These are phyloP conservation scores for Chelon labrosus DNA, from an alignment of 2,797 vertebrate genomes.

Conservation along the genomic window DNA sequence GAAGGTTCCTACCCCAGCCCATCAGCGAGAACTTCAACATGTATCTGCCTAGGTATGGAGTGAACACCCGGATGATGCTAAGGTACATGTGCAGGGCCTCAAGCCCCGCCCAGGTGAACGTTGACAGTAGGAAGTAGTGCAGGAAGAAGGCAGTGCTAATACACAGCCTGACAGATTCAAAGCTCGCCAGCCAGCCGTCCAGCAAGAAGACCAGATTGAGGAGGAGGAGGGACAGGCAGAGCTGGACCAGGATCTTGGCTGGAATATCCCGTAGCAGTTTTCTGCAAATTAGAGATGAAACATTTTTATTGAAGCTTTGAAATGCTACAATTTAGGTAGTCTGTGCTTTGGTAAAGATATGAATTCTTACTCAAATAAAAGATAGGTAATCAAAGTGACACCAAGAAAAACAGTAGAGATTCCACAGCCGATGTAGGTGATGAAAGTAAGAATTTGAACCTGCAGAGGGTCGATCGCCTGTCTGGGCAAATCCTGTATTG, in stretches of 20 bases:
- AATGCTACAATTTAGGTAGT: background rate
- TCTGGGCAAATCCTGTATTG: slow-evolving; percentile 88
- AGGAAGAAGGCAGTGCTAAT: slow-evolving; percentile 93
- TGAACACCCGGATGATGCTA: slow-evolving; percentile 94
- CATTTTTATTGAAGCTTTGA: too few species aligned
- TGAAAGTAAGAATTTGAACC: slow-evolving; percentile 89
- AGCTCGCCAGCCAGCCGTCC: slow-evolving; percentile 92
- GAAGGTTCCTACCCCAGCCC: slow-evolving; percentile 92
- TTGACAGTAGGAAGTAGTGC: slow-evolving; percentile 96
- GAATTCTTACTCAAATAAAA: slow-evolving; percentile 70
- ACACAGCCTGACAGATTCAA: slow-evolving; percentile 84
- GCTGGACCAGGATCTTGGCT: slow-evolving; percentile 96
- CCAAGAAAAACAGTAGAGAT: slow-evolving; percentile 93
- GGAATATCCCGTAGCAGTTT: slow-evolving; percentile 95
- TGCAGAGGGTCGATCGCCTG: slow-evolving; percentile 73
- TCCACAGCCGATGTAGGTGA: slow-evolving; percentile 95
- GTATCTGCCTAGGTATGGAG: slow-evolving; percentile 93
- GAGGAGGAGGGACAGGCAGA: slow-evolving; percentile 90
- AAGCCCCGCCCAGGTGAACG: slow-evolving; percentile 97
- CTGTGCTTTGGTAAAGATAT: background rate
- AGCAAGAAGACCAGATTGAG: slow-evolving; percentile 93
- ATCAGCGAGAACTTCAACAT: slow-evolving; percentile 93
- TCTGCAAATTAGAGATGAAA: slow-evolving; percentile 71
- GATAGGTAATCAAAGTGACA: slow-evolving; percentile 85
- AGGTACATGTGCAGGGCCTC: slow-evolving; percentile 98